Conservation (phyloP, 2,113 vertebrate species). For the Gambusia holbrooki region DNA sequence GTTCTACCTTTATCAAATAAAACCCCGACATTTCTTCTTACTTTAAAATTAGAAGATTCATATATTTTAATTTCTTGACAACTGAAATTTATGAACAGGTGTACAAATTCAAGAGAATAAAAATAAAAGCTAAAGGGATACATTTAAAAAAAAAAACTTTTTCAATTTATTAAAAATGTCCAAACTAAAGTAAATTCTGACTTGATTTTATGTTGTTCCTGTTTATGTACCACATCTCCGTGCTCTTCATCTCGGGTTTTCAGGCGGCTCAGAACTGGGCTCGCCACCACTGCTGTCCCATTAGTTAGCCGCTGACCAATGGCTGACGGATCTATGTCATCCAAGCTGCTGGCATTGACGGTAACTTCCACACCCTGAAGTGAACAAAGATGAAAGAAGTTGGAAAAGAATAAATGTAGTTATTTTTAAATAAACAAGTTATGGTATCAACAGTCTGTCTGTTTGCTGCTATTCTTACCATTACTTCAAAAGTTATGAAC, state of each 20-base stretch:
- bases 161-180: background rate
- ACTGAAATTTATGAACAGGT: background rate
- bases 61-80: too few species aligned
- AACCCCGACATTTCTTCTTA: background rate
- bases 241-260: slow-evolving; percentile 86
- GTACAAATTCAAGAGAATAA: background rate
- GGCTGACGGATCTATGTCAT: slow-evolving; percentile 92
- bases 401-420: background rate
- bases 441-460: background rate
- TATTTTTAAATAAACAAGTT: background rate
- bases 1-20: background rate
- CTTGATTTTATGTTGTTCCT: too few species aligned
- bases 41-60: too few species aligned
- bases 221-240: slow-evolving; percentile 58
- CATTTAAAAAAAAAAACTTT: too few species aligned
- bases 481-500: too few species aligned
- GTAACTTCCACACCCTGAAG: slow-evolving; percentile 90
- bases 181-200: too few species aligned
- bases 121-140: background rate
- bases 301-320: slow-evolving; percentile 95
- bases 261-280: slow-evolving; percentile 93
- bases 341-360: slow-evolving; percentile 94
- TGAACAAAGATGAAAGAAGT: background rate
- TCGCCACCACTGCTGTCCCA: slow-evolving; percentile 86
- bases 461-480: background rate